Evolutionary conservation across 2,888 invertebrate species (phyloP).

Genomic region (Heteropelma amictum): DNA sequence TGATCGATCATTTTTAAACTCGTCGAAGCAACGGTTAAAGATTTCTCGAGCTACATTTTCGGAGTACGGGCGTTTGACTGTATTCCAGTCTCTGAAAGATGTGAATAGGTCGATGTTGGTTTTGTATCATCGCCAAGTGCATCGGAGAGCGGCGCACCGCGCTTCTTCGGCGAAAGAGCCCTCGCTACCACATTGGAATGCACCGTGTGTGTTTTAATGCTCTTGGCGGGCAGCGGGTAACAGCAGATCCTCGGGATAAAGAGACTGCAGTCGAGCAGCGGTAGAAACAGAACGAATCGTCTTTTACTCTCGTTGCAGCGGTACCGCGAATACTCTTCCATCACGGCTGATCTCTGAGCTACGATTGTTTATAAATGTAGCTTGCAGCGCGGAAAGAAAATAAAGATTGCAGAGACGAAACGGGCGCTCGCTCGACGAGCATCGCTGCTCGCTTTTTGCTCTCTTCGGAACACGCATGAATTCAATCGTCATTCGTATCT

Average conservation of each 20-base stretch:
- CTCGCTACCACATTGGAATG: constrained; percentile 57
- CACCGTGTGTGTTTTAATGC: constrained; percentile 62
- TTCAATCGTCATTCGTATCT: constrained; percentile 3
- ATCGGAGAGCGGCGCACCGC: constrained; percentile 21
- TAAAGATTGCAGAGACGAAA: neutral
- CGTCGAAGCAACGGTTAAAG: too few species aligned
- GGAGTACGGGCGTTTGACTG: too few species aligned
- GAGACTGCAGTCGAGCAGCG: constrained; percentile 27
- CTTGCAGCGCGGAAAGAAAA: constrained; percentile 9
- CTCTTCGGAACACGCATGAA: neutral
- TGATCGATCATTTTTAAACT: too few species aligned
- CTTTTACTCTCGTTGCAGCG: constrained; percentile 25
- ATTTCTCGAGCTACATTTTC: too few species aligned
- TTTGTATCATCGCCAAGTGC: constrained; percentile 34
- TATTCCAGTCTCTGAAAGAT: too few species aligned
- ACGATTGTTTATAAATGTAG: constrained; percentile 42
- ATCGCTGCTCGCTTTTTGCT: neutral
- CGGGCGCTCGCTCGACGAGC: neutral
- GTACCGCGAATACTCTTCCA: constrained; percentile 23
- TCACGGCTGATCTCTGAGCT: constrained; percentile 22
- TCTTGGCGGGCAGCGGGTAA: constrained; percentile 51
- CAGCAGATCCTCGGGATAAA: constrained; percentile 31
- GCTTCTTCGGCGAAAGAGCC: constrained; percentile 51
- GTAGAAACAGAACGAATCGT: constrained; percentile 32
- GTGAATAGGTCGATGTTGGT: constrained; percentile 29